A percentile compares a stretch with the other conserved stretches of the same genome.
Conservation (phyloP, 23 tunicate species). For the Oikopleura dioica region DNA sequence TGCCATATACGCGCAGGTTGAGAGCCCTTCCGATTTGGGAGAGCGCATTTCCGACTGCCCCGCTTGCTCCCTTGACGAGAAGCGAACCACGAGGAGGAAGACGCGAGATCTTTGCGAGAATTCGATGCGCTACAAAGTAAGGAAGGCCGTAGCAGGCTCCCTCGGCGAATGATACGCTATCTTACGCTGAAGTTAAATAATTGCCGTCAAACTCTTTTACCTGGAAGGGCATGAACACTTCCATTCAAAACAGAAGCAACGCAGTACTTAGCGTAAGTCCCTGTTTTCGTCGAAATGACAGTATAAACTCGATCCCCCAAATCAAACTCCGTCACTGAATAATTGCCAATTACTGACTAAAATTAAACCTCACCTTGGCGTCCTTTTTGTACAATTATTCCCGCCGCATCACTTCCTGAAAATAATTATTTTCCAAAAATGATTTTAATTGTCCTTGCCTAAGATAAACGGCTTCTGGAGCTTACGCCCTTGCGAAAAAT, state of each 20-base stretch:
- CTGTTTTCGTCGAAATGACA: not conserved
- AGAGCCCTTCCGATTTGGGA: not conserved
- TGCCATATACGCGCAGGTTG: not conserved
- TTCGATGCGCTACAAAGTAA: not conserved
- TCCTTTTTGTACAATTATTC: conserved; percentile 7
- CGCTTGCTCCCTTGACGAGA: not conserved
- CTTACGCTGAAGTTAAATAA: too few species aligned
- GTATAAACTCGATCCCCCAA: not conserved
- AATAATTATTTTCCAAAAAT: too few species aligned
- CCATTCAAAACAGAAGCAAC: not conserved
- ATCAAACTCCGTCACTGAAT: not conserved
- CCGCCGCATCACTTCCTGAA: not conserved
- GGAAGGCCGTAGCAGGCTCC: not conserved
- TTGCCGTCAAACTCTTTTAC: too few species aligned
- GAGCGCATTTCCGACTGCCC: not conserved
- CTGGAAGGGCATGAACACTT: not conserved
- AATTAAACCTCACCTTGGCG: too few species aligned
- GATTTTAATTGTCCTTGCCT: too few species aligned
- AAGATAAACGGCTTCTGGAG: not conserved
- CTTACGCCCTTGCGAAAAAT: not conserved
- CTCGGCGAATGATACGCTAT: not conserved
- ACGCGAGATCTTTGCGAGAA: not conserved
- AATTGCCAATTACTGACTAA: too few species aligned
- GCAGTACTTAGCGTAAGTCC: not conserved
- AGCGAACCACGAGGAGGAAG: not conserved